Conservation (phyloP, 2,113 vertebrate species). For the Neolamprologus longior region DNA sequence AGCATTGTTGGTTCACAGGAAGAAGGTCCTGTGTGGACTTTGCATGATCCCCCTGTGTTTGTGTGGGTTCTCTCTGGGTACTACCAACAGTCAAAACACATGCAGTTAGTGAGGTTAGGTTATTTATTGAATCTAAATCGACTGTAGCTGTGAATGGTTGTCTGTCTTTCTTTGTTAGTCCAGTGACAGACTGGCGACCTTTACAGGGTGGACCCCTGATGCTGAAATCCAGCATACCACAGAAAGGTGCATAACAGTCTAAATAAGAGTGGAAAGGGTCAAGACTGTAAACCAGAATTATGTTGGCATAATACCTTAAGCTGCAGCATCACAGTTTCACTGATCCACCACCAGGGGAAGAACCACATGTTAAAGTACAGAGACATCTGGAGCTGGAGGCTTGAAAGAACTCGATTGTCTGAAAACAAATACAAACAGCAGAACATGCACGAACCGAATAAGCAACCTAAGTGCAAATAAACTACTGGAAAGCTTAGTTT, state of each 20-base stretch:
- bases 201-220: not conserved
- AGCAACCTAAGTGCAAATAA: not conserved
- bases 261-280: not conserved
- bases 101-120: rapidly evolving
- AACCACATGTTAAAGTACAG: constrained; percentile 92
- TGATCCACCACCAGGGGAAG: constrained; percentile 94
- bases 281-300: not conserved
- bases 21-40: not conserved
- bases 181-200: not conserved
- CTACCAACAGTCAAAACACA: not conserved
- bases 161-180: not conserved
- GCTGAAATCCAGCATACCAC: not conserved
- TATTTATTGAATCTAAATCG: not conserved
- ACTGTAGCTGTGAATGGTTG: not conserved
- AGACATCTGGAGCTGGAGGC: constrained; percentile 89
- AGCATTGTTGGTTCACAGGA: not conserved
- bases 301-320: constrained; percentile 70
- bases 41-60: not conserved
- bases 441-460: rapidly evolving
- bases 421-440: not conserved
- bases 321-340: constrained; percentile 79
- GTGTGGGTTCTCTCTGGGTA: not conserved
- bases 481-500: not conserved
- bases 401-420: constrained; percentile 84
- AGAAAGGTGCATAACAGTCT: not conserved